Evolutionary conservation across 2,113 vertebrate genomes (phyloP), one percentile per base, ranked within the genome.

Genomic region (Xiphophorus maculatus): DNA sequence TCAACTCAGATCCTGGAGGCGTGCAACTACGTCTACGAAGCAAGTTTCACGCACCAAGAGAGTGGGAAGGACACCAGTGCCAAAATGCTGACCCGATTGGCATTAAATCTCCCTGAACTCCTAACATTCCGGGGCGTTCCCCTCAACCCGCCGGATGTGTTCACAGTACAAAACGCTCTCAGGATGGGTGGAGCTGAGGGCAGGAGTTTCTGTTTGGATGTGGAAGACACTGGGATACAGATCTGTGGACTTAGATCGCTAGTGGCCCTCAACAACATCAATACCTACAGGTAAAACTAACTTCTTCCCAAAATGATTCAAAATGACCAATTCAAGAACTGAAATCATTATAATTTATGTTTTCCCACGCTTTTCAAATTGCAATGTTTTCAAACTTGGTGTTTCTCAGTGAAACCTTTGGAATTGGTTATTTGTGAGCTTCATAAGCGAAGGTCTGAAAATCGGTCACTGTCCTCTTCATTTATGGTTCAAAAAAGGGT

Each of bases 11-110:
- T 98, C 33, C 89, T 99, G 28, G 96, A 97, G 79, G 89, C 95
- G 5, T 94, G 96, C 17, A 96, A 95, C 74, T 97, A 95, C 25
- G 76, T 96, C 64, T 95, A 95, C 0, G 97, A 98, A 88, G 92
- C 94, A 0, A 69, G 63, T 66, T 77, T 77, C 13, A 81, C 76
- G 0, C 33, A 33, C 2, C 58, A 72, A 28, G 92, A 89, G 5
- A 35, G 17, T 0, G 87, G 86, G 2, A 85, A 14, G 48, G 65
- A 65, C 64, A 28, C 28, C 5, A 29, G 42, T 11, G 35, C 66
- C 62, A 4, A 15, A 2, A 48, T 98, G 13, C 77, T 92, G 69
- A 78, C 84, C 76, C 91, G 95, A 0, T 87, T 97, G 73, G 87
- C 90, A 1, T 83, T 78, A 22, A 95, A 92, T 60, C 93, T 98